Evolutionary conservation across 2,113 vertebrate genomes (phyloP).

Genomic region (Anoura caudifer): DNA sequence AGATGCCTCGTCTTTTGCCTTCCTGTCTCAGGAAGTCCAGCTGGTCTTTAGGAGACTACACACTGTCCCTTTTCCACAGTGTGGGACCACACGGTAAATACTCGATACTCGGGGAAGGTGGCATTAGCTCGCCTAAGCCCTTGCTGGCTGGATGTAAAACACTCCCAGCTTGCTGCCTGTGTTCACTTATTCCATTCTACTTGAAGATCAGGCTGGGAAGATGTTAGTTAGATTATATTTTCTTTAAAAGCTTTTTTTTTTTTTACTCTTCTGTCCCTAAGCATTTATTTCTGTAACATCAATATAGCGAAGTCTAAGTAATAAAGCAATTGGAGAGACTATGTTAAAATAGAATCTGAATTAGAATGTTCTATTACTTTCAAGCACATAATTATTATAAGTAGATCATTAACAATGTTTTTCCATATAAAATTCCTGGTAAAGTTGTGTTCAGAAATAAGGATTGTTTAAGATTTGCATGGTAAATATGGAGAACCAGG

Average conservation of each 20-base stretch:
- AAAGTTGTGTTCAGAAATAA: slow-evolving; percentile 30
- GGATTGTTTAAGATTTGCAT: slow-evolving; percentile 16
- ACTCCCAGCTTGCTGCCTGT: background rate
- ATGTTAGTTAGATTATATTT: background rate
- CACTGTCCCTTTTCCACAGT: background rate
- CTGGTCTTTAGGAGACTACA: background rate
- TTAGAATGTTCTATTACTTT: slow-evolving; percentile 31
- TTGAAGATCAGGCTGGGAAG: background rate
- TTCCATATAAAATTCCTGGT: background rate
- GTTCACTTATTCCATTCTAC: background rate
- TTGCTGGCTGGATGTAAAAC: background rate
- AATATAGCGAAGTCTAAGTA: background rate
- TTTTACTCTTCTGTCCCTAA: background rate
- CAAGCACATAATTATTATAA: slow-evolving; percentile 21
- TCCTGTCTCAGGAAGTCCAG: background rate
- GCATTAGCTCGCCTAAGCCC: background rate
- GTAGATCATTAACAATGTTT: slow-evolving; percentile 18
- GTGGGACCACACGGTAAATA: background rate
- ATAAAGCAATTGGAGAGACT: background rate
- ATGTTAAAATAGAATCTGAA: slow-evolving; percentile 7
- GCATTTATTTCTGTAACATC: background rate
- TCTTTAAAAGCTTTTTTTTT: background rate
- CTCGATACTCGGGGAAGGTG: background rate
- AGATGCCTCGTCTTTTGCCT: background rate
- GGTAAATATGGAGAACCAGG: background rate